A percentile compares a stretch with the other conserved stretches of the same genome.
phyloP scores from a whole-genome alignment of 2,113 vertebrate genomes.

The Pteronura brasiliensis region DNA sequence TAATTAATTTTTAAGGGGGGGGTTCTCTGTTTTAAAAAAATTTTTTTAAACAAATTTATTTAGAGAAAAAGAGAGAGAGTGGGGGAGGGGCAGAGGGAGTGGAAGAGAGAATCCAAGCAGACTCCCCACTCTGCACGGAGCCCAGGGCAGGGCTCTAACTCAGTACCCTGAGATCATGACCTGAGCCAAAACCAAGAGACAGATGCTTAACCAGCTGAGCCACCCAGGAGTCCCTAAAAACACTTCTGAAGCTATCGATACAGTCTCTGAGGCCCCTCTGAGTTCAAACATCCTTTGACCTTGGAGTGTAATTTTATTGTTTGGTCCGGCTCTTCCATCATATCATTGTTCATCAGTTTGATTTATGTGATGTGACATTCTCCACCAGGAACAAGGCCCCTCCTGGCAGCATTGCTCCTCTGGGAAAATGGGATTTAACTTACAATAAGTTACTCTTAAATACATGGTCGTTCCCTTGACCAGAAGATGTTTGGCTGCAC shows the following conservation, averaged over 20 bases:
- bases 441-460: neutral
- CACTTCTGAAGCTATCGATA: neutral
- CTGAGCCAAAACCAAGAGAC: neutral
- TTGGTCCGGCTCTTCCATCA: neutral
- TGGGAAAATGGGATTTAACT: neutral
- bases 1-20: neutral
- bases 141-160: neutral
- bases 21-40: neutral
- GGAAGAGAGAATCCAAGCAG: neutral
- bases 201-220: neutral
- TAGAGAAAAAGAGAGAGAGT: neutral
- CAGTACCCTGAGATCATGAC: neutral
- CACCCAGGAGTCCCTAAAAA: neutral
- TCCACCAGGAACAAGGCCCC: neutral
- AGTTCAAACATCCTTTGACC: neutral
- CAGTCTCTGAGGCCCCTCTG: neutral
- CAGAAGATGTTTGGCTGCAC: neutral
- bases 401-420: neutral
- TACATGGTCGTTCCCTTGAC: neutral
- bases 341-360: neutral
- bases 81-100: neutral
- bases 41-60: neutral
- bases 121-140: neutral
- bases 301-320: neutral
- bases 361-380: conserved; percentile 35